These are phyloP conservation scores for Notechis scutatus DNA, from an alignment of 2,113 vertebrate genomes.

Conservation along the genomic window DNA sequence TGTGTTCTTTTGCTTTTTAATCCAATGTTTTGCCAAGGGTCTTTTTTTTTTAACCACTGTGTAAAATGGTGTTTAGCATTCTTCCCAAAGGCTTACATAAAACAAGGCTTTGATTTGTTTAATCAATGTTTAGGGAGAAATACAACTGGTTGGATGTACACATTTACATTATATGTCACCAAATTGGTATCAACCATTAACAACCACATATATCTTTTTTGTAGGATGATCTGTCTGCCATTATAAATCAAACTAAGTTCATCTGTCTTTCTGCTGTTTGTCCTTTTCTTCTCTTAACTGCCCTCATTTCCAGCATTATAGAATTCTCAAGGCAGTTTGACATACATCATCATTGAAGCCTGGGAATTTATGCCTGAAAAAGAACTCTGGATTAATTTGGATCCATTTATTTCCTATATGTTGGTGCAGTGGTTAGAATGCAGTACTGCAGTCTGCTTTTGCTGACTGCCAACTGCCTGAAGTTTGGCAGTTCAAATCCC, in stretches of 20 bases:
- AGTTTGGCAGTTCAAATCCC: no score
- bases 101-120: not conserved
- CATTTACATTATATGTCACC: not conserved
- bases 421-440: no score
- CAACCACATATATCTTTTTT: not conserved
- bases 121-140: not conserved
- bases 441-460: no score
- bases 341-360: no score
- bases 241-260: not conserved
- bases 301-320: no score
- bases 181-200: not conserved
- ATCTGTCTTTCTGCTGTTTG: no score
- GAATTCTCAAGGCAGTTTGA: no score
- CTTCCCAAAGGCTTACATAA: not conserved
- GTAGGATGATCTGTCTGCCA: not conserved
- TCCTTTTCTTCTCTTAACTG: no score
- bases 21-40: not conserved
- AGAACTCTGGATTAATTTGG: not conserved
- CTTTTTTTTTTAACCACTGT: not conserved
- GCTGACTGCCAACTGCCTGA: no score
- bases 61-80: not conserved
- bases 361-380: not conserved
- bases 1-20: not conserved
- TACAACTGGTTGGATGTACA: not conserved
- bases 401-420: not conserved